A percentile compares a stretch with the other conserved stretches of the same genome.
Evolutionary conservation across 2,888 invertebrate species (phyloP).

Genomic region (Gandaritis pyraliata): DNA sequence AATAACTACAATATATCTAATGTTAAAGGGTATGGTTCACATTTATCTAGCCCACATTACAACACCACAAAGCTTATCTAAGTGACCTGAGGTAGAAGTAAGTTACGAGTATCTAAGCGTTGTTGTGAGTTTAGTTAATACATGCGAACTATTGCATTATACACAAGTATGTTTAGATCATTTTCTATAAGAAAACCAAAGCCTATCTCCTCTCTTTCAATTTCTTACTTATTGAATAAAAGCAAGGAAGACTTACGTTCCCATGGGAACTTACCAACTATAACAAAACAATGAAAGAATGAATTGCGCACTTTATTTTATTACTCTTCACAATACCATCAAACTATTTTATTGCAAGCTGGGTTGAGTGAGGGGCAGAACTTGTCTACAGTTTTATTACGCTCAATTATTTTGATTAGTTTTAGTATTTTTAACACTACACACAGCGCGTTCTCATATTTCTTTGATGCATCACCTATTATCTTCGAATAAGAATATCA

Average conservation of each 20-base stretch:
- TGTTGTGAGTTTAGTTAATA: background rate
- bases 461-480: too few relatives aligned
- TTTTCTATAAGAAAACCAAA: too few relatives aligned
- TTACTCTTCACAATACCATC: slow-evolving; percentile 19
- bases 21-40: slow-evolving; percentile 17
- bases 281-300: slow-evolving; percentile 17
- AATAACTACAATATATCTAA: slow-evolving; percentile 29
- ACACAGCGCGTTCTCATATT: too few relatives aligned
- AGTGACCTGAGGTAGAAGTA: background rate
- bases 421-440: slow-evolving; percentile 9
- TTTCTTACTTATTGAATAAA: background rate
- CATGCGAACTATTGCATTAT: background rate
- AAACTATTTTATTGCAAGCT: slow-evolving; percentile 21
- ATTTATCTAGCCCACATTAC: slow-evolving; percentile 15
- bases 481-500: too few relatives aligned
- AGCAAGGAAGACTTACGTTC: background rate
- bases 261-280: slow-evolving; percentile 1
- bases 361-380: slow-evolving; percentile 8
- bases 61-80: slow-evolving; percentile 2
- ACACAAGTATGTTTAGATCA: too few relatives aligned
- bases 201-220: background rate
- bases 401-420: slow-evolving; percentile 5
- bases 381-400: slow-evolving; percentile 16
- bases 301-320: slow-evolving; percentile 25
- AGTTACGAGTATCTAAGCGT: background rate